Percentiles rank a stretch among this genome's conserved stretches.
Evolutionary conservation across 2,888 invertebrate species (phyloP).

Genomic region (Lepidonotus clava): DNA sequence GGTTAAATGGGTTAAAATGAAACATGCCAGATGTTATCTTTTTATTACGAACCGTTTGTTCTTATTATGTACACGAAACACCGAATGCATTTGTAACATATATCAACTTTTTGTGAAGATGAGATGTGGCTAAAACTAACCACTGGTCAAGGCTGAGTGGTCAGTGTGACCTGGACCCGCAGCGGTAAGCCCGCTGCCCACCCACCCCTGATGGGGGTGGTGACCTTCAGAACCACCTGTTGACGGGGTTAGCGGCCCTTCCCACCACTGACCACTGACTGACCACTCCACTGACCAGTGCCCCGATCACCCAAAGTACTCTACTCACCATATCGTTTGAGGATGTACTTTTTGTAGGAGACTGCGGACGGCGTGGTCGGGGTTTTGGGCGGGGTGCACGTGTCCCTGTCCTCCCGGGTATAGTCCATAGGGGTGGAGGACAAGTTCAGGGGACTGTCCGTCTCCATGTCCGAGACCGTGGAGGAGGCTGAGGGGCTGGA

Average conservation of each 20-base stretch:
- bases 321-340: slow-evolving; percentile 55
- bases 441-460: neutral
- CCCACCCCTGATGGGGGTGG: neutral
- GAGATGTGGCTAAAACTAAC: no score
- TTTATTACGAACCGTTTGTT: no score
- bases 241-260: neutral
- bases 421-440: neutral
- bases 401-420: slow-evolving; percentile 39
- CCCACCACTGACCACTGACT: neutral
- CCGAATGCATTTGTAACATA: no score
- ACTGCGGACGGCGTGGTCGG: slow-evolving; percentile 54
- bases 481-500: neutral
- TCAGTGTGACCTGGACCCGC: neutral
- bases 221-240: neutral
- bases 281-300: neutral
- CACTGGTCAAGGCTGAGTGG: slow-evolving; percentile 18
- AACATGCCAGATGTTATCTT: no score
- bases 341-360: slow-evolving; percentile 57
- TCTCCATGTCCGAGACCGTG: neutral
- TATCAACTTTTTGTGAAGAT: no score
- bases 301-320: neutral
- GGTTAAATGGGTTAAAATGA: no score
- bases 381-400: slow-evolving; percentile 52
- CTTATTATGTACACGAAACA: no score
- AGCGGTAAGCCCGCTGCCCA: neutral